A percentile compares a stretch with the other conserved stretches of the same genome.
phyloP scores from a whole-genome alignment of 2,113 vertebrate species.

The Ia io region DNA sequence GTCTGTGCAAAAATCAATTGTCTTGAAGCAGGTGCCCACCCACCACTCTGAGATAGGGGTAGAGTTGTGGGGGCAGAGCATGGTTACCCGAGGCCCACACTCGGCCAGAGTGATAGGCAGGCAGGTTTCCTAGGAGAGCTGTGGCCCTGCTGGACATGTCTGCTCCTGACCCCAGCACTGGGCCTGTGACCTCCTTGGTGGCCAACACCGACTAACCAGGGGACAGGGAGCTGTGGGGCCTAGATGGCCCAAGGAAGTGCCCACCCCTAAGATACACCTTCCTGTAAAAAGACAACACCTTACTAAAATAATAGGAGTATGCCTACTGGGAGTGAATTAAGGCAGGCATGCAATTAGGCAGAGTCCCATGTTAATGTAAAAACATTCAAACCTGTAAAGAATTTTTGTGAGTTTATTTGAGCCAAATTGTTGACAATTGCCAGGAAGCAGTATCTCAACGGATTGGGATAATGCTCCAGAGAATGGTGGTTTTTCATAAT shows the following conservation, averaged over 20 bases:
- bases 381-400: no score
- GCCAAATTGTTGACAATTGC: no score
- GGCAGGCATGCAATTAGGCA: rapidly evolving
- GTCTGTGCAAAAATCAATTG: not conserved
- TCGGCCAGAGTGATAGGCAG: not conserved
- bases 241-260: not conserved
- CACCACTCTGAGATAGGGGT: rapidly evolving
- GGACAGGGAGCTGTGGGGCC: not conserved
- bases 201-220: not conserved
- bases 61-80: not conserved
- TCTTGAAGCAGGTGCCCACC: not conserved
- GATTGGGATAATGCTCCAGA: no score
- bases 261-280: not conserved
- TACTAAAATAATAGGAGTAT: rapidly evolving
- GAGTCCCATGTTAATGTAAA: not conserved
- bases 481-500: no score
- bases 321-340: not conserved
- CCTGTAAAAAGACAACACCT: not conserved
- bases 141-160: not conserved
- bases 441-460: no score
- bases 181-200: not conserved
- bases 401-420: no score
- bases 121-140: not conserved
- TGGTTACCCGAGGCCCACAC: not conserved
- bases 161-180: not conserved